Conservation (phyloP, 1,140 invertebrate species). For the Monomorium pharaonis region DNA sequence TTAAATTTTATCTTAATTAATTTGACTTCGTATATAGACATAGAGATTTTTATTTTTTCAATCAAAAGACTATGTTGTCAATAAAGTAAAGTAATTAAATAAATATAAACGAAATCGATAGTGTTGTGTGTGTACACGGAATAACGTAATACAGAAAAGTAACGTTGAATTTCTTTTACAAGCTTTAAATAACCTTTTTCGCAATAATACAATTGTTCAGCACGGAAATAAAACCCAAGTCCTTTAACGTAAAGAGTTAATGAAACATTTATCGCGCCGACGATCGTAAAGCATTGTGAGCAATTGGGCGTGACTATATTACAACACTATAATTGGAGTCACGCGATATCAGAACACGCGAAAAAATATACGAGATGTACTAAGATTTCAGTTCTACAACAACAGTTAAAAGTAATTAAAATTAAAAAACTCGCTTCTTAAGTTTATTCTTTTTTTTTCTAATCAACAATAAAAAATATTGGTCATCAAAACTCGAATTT, state of each 20-base stretch:
- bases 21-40: background rate
- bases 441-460: too few species aligned
- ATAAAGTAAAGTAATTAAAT: background rate
- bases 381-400: background rate
- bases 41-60: background rate
- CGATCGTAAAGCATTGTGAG: conserved; percentile 46
- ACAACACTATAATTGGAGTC: conserved; percentile 31
- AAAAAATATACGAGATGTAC: background rate
- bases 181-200: background rate
- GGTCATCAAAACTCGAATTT: too few species aligned
- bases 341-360: background rate
- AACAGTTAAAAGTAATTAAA: too few species aligned
- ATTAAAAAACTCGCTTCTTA: too few species aligned
- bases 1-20: background rate
- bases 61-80: background rate
- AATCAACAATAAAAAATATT: too few species aligned
- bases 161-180: background rate
- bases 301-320: conserved; percentile 49
- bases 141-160: background rate
- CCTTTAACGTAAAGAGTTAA: conserved; percentile 34
- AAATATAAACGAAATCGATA: background rate
- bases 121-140: background rate
- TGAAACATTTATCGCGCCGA: conserved; percentile 46
- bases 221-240: background rate
- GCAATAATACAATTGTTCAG: background rate